These are phyloP conservation scores for Plodia interpunctella DNA, from an alignment of 1,140 invertebrate species.

Conservation along the genomic window DNA sequence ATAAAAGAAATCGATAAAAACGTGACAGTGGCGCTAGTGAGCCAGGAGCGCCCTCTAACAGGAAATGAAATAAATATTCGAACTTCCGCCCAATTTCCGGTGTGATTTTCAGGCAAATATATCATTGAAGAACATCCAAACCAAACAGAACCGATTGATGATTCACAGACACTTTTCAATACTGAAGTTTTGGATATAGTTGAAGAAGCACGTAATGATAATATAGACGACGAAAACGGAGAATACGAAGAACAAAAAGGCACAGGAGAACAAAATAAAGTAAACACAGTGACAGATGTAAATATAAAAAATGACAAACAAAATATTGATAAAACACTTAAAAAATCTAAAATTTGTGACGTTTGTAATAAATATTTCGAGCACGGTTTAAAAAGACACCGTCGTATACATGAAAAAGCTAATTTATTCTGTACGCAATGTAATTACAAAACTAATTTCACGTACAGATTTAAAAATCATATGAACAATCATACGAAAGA, in stretches of 20 bases:
- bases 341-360: not conserved
- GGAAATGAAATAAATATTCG: no score
- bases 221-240: no score
- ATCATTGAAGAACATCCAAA: not conserved
- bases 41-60: no score
- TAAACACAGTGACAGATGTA: no score
- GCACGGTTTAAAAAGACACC: not conserved
- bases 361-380: not conserved
- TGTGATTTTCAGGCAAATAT: not conserved
- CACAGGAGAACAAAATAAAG: no score
- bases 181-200: not conserved
- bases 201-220: not conserved
- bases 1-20: no score
- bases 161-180: not conserved
- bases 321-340: not conserved
- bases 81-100: no score
- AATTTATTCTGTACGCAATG: not conserved
- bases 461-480: not conserved
- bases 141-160: not conserved
- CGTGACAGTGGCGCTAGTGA: no score
- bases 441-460: slow-evolving; percentile 3
- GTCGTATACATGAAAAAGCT: not conserved
- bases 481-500: not conserved
- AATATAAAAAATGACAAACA: not conserved
- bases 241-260: no score